Percentiles rank a stretch among this genome's conserved stretches.
Conservation (phyloP, 1,140 invertebrate genomes). For the Dreissena rostriformis region DNA sequence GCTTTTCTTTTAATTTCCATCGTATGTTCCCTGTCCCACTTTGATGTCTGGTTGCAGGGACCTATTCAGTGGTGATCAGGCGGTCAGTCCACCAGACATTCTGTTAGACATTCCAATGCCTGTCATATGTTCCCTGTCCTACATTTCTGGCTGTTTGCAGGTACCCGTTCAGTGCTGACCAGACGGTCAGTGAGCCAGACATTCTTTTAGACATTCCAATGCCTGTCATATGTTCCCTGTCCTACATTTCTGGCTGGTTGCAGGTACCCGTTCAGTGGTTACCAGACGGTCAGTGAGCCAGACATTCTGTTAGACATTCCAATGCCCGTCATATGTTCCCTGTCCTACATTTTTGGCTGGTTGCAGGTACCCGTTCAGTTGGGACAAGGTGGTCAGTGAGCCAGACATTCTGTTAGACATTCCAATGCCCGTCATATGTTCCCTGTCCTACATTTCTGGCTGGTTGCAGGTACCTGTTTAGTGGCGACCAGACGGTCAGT, state of each 20-base stretch:
- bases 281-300: conserved; percentile 92
- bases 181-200: conserved; percentile 93
- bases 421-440: too few relatives aligned
- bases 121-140: too few relatives aligned
- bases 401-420: too few relatives aligned
- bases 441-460: neutral
- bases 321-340: too few relatives aligned
- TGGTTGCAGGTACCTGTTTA: conserved; percentile 88
- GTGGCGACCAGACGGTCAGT: conserved; percentile 89
- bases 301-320: too few relatives aligned
- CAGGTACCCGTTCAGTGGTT: conserved; percentile 89
- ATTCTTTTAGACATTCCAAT: too few relatives aligned
- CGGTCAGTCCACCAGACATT: conserved; percentile 93
- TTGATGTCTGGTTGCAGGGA: conserved; percentile 81
- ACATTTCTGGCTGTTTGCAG: conserved; percentile 58
- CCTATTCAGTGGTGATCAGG: conserved; percentile 91
- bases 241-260: too few relatives aligned
- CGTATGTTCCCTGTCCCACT: too few relatives aligned
- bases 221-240: too few relatives aligned
- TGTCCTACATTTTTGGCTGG: too few relatives aligned
- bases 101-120: too few relatives aligned
- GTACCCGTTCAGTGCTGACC: conserved; percentile 91
- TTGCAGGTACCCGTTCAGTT: conserved; percentile 89
- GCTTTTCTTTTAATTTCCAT: too few relatives aligned
- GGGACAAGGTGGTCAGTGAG: conserved; percentile 90